Evolutionary conservation across 2,888 invertebrate genomes (phyloP).

Genomic region (Pseudoips prasinana): DNA sequence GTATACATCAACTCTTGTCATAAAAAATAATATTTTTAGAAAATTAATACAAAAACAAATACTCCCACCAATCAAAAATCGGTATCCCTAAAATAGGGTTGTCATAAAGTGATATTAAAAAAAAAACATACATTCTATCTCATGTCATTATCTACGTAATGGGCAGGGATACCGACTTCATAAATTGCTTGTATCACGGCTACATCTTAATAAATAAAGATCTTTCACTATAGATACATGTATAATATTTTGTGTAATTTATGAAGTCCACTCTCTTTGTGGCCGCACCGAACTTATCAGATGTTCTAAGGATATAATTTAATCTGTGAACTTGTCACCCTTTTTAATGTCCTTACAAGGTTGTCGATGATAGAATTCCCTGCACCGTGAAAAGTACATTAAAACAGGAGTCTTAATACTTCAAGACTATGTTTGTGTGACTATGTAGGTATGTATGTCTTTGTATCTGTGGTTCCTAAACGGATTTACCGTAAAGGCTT

Average conservation of each 20-base stretch:
- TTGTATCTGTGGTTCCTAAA: too few relatives aligned
- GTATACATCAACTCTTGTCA: too few relatives aligned
- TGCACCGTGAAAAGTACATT: too few relatives aligned
- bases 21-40: too few relatives aligned
- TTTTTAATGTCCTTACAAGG: conserved; percentile 40
- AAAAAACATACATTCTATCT: conserved; percentile 46
- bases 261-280: conserved; percentile 55
- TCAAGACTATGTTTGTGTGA: too few relatives aligned
- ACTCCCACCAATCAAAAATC: too few relatives aligned
- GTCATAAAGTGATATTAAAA: conserved; percentile 29
- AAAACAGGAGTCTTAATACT: background rate
- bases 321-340: conserved; percentile 62
- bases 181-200: conserved; percentile 63
- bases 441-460: too few relatives aligned
- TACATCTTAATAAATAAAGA: conserved; percentile 75
- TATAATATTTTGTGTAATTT: conserved; percentile 70
- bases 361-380: conserved; percentile 23
- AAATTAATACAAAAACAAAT: too few relatives aligned
- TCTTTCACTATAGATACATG: conserved; percentile 55
- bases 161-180: conserved; percentile 48
- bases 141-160: conserved; percentile 58
- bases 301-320: conserved; percentile 63
- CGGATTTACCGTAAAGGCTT: too few relatives aligned
- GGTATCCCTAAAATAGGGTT: conserved; percentile 26
- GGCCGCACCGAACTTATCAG: conserved; percentile 59